phyloP scores from a whole-genome alignment of 2,113 vertebrate genomes.

The Dermatemys mawii region DNA sequence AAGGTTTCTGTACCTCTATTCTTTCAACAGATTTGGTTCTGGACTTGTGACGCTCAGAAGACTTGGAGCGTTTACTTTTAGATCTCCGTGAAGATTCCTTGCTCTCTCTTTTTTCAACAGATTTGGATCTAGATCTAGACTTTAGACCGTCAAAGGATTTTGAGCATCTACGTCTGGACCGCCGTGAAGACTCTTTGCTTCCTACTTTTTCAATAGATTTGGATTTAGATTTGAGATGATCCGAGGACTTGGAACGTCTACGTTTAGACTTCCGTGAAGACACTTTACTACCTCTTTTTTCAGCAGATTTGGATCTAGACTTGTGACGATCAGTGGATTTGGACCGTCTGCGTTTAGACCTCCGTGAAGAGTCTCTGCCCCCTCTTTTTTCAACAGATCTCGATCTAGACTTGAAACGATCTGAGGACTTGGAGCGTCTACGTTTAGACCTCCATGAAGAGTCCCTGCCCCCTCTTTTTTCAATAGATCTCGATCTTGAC shows the following conservation, averaged over 20 bases:
- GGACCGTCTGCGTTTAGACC: constrained; percentile 81
- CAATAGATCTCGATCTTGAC: background rate
- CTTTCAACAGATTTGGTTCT: constrained; percentile 15
- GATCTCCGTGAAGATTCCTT: constrained; percentile 59
- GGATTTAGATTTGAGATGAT: constrained; percentile 85
- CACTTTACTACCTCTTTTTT: constrained; percentile 65
- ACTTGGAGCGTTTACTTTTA: constrained; percentile 64
- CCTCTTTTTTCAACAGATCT: constrained; percentile 78
- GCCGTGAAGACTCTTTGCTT: constrained; percentile 61
- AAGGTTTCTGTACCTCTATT: constrained; percentile 40
- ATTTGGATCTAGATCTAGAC: constrained; percentile 53
- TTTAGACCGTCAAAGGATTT: constrained; percentile 81
- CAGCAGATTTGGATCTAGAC: constrained; percentile 65
- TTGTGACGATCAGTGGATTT: constrained; percentile 79
- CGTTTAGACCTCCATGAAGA: constrained; percentile 77
- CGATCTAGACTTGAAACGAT: constrained; percentile 79
- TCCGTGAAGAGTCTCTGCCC: constrained; percentile 79
- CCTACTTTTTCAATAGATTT: constrained; percentile 85
- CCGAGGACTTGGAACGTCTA: constrained; percentile 79
- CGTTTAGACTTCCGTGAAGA: constrained; percentile 79
- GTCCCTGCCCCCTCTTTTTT: constrained; percentile 49
- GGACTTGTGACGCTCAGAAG: background rate
- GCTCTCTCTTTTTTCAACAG: background rate
- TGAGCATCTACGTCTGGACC: constrained; percentile 62
- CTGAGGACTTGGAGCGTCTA: constrained; percentile 79